Base-by-base conservation (phyloP, 2,888 invertebrate genomes). In the Helleia helle region DNA sequence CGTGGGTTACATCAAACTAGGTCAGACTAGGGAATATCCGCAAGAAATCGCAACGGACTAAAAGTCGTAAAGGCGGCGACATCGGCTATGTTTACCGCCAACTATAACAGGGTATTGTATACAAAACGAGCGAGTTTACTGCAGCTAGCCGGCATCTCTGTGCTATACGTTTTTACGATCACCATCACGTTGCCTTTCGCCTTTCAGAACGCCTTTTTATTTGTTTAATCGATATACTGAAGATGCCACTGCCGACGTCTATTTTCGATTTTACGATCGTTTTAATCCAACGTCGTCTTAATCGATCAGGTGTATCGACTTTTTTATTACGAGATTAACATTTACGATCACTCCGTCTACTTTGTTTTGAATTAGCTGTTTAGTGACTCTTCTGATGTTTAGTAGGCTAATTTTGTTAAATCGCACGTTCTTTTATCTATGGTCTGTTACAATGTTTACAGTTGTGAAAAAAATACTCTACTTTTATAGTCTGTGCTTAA, bases 221-320 rank as follows among this genome's bases (percentile, higher is more conserved):
- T 81, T 80, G 83, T 84, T 83, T 83, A 83, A 84, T 83, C 83
- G 77, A 84, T 83, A 68, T 72, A 70, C 72, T 71, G 70, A 79
- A 80, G 75, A 77, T 67, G 68, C 66, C 56, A 67, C 62, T 65
- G 66, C 61, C 64, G 62, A 60, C 62, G 62, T 62, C 71, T 84
- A 80, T 81, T 81, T 77, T 69, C 53, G 62, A 55, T 52, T 66
- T 80, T 74, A 84, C 63, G 62, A 63, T 65, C 69, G 56, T 70
- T 71, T 74, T 75, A 73, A 76, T 76, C 69, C 63, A 60, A 62
- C 65, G 64, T 55, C 65, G 62, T 62, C 64, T 67, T 65, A 63
- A 76, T 76, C 65, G 67, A 77, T 81, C 76, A 79, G 79, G 77
- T 75, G 75, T 75, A 71, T 72, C 65, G 66, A 62, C 53, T 39